These are phyloP conservation scores for Rousettus leschenaultii DNA, from an alignment of 2,113 vertebrate species.

Conservation along the genomic window DNA sequence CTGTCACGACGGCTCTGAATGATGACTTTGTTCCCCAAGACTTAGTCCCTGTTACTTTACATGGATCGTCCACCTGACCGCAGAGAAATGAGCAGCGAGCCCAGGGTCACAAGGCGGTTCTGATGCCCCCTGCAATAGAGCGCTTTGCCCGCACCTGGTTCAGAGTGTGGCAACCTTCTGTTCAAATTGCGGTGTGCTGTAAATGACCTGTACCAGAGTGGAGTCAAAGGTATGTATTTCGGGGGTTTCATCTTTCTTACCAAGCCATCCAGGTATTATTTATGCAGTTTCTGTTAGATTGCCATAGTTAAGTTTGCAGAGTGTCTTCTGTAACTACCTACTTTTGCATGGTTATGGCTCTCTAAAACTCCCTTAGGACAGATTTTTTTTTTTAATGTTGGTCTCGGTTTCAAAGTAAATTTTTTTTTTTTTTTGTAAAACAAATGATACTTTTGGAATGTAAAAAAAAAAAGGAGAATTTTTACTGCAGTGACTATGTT, in stretches of 20 bases:
- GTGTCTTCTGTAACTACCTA: constrained; percentile 40
- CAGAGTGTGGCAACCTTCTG: constrained; percentile 15
- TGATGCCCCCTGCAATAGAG: background rate
- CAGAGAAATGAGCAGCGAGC: background rate
- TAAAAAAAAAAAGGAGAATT: constrained; percentile 22
- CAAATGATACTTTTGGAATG: constrained; percentile 21
- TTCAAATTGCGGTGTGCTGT: background rate
- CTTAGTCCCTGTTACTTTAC: background rate
- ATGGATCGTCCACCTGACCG: background rate
- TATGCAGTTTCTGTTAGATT: constrained; percentile 35
- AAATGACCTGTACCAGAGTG: background rate
- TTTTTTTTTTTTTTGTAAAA: background rate
- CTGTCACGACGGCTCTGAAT: background rate
- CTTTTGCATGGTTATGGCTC: constrained; percentile 32
- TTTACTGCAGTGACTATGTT: constrained; percentile 22
- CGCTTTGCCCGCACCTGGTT: background rate
- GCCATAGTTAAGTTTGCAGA: constrained; percentile 45
- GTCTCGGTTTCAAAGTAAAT: constrained; percentile 26
- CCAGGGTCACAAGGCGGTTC: too few species aligned
- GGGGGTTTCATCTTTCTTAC: constrained; percentile 27
- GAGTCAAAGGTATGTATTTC: background rate
- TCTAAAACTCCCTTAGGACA: constrained; percentile 36
- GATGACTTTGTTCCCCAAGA: background rate
- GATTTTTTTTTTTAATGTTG: constrained; percentile 7
- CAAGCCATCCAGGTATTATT: constrained; percentile 43